A percentile compares a stretch with the other conserved stretches of the same genome.
phyloP scores from a whole-genome alignment of 2,797 vertebrate species.

The Vireo griseus region DNA sequence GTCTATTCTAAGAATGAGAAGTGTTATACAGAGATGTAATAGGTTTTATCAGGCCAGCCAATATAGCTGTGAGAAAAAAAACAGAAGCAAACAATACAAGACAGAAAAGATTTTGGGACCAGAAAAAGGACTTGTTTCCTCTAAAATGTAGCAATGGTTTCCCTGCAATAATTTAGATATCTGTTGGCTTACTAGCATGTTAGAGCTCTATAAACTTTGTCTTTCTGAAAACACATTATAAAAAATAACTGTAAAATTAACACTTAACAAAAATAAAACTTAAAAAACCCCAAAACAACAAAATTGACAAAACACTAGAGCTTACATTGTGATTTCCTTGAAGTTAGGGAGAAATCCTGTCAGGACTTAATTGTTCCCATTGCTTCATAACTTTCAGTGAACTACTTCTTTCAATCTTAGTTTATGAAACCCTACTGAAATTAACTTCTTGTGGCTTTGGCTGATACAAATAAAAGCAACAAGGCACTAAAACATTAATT shows the following conservation, averaged over 20 bases:
- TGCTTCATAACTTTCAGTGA: background rate
- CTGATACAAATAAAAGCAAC: conserved; percentile 64
- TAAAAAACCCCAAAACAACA: fast-evolving
- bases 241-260: background rate
- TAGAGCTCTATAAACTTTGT: background rate
- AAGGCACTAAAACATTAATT: conserved; percentile 72
- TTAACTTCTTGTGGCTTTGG: conserved; percentile 53
- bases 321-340: background rate
- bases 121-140: background rate
- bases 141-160: background rate
- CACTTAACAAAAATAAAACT: background rate
- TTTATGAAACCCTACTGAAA: conserved; percentile 48
- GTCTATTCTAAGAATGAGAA: background rate
- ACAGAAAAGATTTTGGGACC: background rate
- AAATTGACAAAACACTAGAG: background rate
- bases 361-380: background rate
- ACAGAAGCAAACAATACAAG: too few relatives aligned
- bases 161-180: background rate
- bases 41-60: background rate
- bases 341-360: background rate
- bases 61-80: fast-evolving
- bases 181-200: background rate
- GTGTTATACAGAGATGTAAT: background rate
- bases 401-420: conserved; percentile 33
- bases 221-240: background rate